Evolutionary conservation across 2,888 invertebrate genomes (phyloP).

Genomic region (Cryptosula pallasiana): DNA sequence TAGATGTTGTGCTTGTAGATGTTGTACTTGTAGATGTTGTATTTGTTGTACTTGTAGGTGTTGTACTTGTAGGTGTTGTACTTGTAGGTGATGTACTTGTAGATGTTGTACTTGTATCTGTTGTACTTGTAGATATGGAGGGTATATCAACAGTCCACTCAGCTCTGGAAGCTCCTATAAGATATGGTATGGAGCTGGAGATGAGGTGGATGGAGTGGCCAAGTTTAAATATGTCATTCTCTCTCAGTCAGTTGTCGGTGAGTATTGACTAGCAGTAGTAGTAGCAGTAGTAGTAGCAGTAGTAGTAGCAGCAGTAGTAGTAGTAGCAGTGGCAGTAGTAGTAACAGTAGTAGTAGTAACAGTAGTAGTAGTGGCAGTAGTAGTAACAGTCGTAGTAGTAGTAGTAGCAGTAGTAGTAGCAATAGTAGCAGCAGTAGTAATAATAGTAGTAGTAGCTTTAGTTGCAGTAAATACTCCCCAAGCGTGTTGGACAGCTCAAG

Average conservation of each 20-base stretch:
- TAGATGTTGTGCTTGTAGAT: too few species aligned
- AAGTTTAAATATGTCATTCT: constrained; percentile 6
- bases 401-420: not conserved
- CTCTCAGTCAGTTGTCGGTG: not conserved
- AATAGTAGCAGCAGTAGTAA: too few species aligned
- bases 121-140: constrained; percentile 35
- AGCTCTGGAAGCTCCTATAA: constrained; percentile 62
- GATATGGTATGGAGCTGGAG: constrained; percentile 69
- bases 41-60: too few species aligned
- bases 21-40: too few species aligned
- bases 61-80: too few species aligned
- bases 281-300: not conserved
- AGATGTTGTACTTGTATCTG: too few species aligned
- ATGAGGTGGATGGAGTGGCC: constrained; percentile 63
- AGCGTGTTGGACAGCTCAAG: too few species aligned
- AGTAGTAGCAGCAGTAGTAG: too few species aligned
- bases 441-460: not conserved
- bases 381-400: not conserved
- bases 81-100: too few species aligned
- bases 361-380: too few species aligned
- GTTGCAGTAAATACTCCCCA: too few species aligned
- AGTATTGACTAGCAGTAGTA: not conserved
- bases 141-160: constrained; percentile 74
- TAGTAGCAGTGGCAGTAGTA: not conserved
- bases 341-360: not conserved